Percentiles rank a stretch among this genome's conserved stretches.
phyloP scores from a whole-genome alignment of 1,140 invertebrate genomes.

The Ridgeia piscesae region DNA sequence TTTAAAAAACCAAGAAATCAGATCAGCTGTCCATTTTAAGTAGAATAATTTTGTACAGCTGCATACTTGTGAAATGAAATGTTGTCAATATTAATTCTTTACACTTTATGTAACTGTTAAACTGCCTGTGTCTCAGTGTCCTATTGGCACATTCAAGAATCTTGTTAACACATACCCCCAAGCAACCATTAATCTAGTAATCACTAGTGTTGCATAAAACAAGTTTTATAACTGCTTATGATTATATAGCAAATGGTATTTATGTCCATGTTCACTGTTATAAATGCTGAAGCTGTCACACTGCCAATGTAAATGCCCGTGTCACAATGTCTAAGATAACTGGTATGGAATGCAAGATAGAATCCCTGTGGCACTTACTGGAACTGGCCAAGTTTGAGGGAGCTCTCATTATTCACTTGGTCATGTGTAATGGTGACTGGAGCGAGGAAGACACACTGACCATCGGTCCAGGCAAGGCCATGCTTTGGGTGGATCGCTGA shows the following conservation, averaged over 20 bases:
- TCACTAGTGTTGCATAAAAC: not conserved
- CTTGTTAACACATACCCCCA: too few relatives aligned
- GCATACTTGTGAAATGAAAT: too few relatives aligned
- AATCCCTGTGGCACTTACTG: constrained; percentile 37
- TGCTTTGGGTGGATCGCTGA: constrained; percentile 42
- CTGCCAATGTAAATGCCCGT: not conserved
- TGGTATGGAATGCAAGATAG: not conserved
- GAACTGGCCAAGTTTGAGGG: constrained; percentile 42
- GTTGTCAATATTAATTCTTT: not conserved
- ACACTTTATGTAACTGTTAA: not conserved
- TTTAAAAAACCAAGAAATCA: too few relatives aligned
- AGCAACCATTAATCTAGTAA: not conserved
- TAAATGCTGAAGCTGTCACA: not conserved
- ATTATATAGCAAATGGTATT: not conserved
- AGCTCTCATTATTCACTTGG: constrained; percentile 33
- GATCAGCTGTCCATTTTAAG: too few relatives aligned
- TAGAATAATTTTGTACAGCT: not conserved
- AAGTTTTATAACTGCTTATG: not conserved
- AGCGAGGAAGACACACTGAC: constrained; percentile 38
- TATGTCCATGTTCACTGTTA: not conserved
- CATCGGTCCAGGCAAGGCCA: constrained; percentile 46
- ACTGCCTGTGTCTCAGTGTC: not conserved
- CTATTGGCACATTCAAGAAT: not conserved
- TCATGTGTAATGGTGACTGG: constrained; percentile 33
- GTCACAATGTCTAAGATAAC: not conserved